These are phyloP conservation scores for Scalopus aquaticus DNA, from an alignment of 2,113 vertebrate species.

Conservation along the genomic window DNA sequence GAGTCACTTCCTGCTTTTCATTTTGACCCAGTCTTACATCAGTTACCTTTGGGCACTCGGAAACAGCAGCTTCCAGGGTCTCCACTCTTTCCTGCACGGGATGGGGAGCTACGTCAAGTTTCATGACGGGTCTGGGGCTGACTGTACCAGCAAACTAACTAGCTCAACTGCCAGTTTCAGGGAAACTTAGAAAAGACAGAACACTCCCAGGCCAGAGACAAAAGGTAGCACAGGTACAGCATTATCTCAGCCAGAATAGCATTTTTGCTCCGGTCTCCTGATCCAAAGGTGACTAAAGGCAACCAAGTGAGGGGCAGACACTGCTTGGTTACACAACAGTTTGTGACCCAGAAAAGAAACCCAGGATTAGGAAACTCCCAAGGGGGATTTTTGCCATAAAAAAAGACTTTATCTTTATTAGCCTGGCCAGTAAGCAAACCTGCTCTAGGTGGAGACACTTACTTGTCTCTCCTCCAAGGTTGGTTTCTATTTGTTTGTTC, in stretches of 20 bases:
- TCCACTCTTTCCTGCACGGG: not conserved
- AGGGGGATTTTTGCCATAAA: not conserved
- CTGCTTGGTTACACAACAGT: not conserved
- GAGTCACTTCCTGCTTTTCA: not conserved
- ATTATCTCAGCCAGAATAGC: not conserved
- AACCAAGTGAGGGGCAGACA: not conserved
- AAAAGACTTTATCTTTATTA: not conserved
- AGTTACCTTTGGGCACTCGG: too few species aligned
- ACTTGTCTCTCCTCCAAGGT: not conserved
- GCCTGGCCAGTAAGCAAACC: not conserved
- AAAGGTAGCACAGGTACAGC: not conserved
- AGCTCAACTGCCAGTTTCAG: not conserved
- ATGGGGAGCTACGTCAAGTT: not conserved
- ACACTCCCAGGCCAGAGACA: not conserved
- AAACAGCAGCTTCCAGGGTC: too few species aligned
- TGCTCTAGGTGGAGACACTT: not conserved
- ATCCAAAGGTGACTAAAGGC: rapidly evolving
- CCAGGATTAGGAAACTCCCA: too few species aligned
- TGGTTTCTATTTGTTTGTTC: not conserved
- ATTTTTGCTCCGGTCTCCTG: not conserved
- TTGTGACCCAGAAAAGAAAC: not conserved
- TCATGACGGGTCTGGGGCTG: not conserved
- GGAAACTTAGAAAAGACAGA: not conserved
- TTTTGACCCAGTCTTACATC: not conserved
- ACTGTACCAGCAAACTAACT: not conserved